phyloP scores from a whole-genome alignment of 2,113 vertebrate species.

The Aix galericulata region DNA sequence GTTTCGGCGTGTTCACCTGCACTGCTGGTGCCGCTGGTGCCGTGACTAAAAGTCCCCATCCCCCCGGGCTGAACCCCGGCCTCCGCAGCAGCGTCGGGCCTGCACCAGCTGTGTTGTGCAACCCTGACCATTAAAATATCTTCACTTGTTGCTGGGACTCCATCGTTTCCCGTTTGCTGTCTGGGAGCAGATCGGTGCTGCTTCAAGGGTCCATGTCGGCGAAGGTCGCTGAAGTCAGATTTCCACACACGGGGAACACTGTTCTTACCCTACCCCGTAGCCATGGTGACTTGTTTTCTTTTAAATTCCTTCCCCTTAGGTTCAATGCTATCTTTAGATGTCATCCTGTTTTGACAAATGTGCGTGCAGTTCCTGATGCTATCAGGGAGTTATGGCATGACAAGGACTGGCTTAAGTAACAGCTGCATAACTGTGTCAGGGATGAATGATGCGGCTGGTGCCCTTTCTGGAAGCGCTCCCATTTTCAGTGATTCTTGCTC shows the following conservation, averaged over 20 bases:
- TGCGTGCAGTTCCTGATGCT: slow-evolving; percentile 32
- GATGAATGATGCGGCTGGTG: background rate
- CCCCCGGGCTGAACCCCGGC: background rate
- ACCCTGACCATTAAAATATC: background rate
- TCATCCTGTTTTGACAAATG: slow-evolving; percentile 67
- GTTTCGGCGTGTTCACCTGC: background rate
- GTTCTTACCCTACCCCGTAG: slow-evolving; percentile 31
- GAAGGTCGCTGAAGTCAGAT: slow-evolving; percentile 15
- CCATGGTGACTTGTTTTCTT: slow-evolving; percentile 64
- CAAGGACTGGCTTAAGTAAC: slow-evolving; percentile 45
- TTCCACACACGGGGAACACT: slow-evolving; percentile 2
- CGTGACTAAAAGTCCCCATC: background rate
- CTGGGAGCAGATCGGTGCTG: background rate
- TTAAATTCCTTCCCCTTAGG: slow-evolving; percentile 60
- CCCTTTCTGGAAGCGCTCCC: slow-evolving; percentile 31
- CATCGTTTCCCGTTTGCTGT: background rate
- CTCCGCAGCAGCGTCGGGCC: background rate
- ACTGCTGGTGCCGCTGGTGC: background rate
- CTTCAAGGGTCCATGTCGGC: background rate
- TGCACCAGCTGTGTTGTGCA: background rate
- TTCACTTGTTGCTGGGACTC: background rate
- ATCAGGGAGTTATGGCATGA: slow-evolving; percentile 35
- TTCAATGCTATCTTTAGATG: slow-evolving; percentile 68
- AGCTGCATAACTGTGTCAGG: slow-evolving; percentile 26
- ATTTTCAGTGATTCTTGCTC: background rate